Conservation (phyloP, 1,140 invertebrate genomes). For the Drosophila pachea region DNA sequence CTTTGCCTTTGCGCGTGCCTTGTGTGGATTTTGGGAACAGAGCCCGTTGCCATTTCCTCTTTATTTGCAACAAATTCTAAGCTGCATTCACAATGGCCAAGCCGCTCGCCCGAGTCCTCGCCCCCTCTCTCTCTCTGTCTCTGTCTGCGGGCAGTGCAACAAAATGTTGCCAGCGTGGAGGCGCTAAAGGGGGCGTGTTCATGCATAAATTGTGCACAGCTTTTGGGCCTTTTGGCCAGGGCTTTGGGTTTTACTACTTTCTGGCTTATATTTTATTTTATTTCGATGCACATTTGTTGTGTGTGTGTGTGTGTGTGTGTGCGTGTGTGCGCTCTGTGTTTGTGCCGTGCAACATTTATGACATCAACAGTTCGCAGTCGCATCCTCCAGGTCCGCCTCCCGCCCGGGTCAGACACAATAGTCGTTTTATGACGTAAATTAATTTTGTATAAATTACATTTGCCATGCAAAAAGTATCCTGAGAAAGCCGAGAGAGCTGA, state of each 20-base stretch:
- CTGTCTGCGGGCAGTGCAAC: conserved; percentile 50
- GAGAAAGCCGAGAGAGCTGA: conserved; percentile 10
- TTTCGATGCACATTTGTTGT: conserved; percentile 59
- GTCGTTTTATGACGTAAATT: conserved; percentile 68
- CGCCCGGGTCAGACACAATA: conserved; percentile 18
- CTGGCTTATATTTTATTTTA: conserved; percentile 69
- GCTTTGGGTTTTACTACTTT: conserved; percentile 69
- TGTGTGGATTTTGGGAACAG: conserved; percentile 65
- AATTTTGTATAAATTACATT: conserved; percentile 73
- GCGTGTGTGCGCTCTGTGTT: conserved; percentile 19
- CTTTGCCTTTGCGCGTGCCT: conserved; percentile 1
- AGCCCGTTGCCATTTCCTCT: conserved; percentile 70
- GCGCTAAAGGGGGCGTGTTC: conserved; percentile 37
- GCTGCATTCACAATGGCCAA: conserved; percentile 73
- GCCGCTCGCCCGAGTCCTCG: neutral
- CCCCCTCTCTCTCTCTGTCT: neutral
- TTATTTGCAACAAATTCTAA: conserved; percentile 76
- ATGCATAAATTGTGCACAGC: conserved; percentile 74
- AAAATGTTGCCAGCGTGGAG: conserved; percentile 43
- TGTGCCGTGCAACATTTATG: conserved; percentile 67
- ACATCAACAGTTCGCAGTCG: conserved; percentile 37
- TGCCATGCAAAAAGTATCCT: conserved; percentile 45
- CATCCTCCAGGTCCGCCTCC: neutral
- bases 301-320: conserved; percentile 3
- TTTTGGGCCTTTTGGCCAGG: conserved; percentile 57